A percentile compares a stretch with the other conserved stretches of the same genome.
These are phyloP conservation scores for Chelon auratus DNA, from an alignment of 2,797 vertebrate species.

Conservation along the genomic window DNA sequence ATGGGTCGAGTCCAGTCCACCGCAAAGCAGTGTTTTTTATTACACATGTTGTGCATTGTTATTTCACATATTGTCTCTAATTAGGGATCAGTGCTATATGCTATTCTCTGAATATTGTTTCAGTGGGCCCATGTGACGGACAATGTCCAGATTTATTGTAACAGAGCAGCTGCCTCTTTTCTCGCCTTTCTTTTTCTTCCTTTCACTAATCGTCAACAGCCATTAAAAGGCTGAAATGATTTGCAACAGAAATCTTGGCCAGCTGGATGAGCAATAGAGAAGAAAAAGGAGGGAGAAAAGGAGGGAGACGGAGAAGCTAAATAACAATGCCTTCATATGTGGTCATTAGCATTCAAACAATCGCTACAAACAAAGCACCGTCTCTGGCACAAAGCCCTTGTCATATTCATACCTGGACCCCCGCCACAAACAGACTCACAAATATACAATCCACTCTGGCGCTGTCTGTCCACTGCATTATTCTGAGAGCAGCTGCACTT, in stretches of 20 bases:
- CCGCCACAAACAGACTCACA: conserved; percentile 60
- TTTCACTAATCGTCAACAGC: conserved; percentile 36
- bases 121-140: conserved; percentile 25
- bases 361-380: conserved; percentile 32
- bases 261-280: conserved; percentile 60
- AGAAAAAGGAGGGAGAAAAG: conserved; percentile 16
- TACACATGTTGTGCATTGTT: too few species aligned
- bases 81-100: not conserved
- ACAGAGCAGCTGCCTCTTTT: conserved; percentile 21
- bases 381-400: conserved; percentile 66
- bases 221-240: conserved; percentile 59
- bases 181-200: conserved; percentile 23
- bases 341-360: conserved; percentile 75
- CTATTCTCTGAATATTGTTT: conserved; percentile 45
- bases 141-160: conserved; percentile 34
- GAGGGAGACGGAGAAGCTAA: conserved; percentile 49
- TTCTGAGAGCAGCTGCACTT: conserved; percentile 56
- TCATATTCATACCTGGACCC: conserved; percentile 76
- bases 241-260: conserved; percentile 45
- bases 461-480: conserved; percentile 60
- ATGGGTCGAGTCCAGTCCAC: too few species aligned
- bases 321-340: conserved; percentile 67
- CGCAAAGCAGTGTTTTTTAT: too few species aligned
- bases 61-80: too few species aligned
- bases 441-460: conserved; percentile 31